Evolutionary conservation across 2,888 invertebrate species (phyloP), one percentile per base, ranked within the genome.

Genomic region (Polydrusus pterygomalis): DNA sequence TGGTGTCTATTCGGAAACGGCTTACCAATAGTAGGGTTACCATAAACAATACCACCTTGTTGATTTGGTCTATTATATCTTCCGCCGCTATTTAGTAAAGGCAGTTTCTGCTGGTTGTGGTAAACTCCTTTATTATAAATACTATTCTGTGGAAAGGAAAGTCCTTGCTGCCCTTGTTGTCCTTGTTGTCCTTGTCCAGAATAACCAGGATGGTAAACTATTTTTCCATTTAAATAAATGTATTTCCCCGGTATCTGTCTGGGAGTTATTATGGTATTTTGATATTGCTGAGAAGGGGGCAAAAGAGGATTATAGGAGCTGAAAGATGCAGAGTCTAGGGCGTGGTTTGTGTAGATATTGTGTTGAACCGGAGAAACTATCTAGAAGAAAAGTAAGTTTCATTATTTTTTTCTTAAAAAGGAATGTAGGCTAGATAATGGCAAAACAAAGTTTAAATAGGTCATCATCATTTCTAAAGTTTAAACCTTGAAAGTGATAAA

Each of bases 281-380:
- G 72, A 34, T 17, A 54, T 34, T 73, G 73, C 18, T 67, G 65
- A 7, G 58, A 45, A 25, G 56, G 56, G 0, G 56, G 65, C 3
- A 65, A n/a, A 34, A 40, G 20, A n/a, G 71, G 75, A 43, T 70
- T 78, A 20, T 65, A 70, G 63, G 40, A 67, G 56, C 18, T 77
- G 73, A 56, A 64, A n/a, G 74, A 67, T 49, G 54, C 78, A 65
- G 64, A 74, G 80, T 79, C 83, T 76, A 78, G 82, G 1, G 78
- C 81, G 58, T 83, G 83, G 25, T 81, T 79, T 10, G 82, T 75
- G 51, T 82, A 81, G 15, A 81, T 65, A 67, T 79, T 81, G 63
- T 84, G 84, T 17, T 84, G 84, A 13, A 83, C 82, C 17, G 85
- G 84, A 64, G 80, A 79, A 13, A 81, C 82, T 17, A 80, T 70